Base-by-base conservation (phyloP, 2,888 invertebrate genomes). In the Leptopilina myrica region DNA sequence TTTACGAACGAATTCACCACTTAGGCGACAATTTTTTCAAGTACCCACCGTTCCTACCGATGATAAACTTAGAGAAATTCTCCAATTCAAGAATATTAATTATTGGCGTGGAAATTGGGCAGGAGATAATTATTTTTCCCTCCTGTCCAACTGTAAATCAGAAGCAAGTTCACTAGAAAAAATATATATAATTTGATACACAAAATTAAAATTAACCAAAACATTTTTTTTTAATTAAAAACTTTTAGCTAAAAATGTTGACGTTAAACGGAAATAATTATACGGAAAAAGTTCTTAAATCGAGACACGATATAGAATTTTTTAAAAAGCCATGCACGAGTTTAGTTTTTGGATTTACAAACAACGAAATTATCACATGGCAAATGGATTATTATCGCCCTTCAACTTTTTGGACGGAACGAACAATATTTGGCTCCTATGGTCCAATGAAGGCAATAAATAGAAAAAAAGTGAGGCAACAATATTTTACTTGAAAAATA, bases 101-200 rank as follows among this genome's bases (percentile, higher is more conserved):
- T 65, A 65, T 40, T 65, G 65, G 65, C 65, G 65, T 7, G 65
- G 65, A 65, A 65, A 65, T 65, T 65, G 65, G 65, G 40, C 40
- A n/a, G 65, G 14, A 5, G 40, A 65, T 43, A 65, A 65, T 65
- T 40, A 43, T n/a, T 65, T 65, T 43, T 14, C 40, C 3, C 43
- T 40, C 40, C 40, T 65, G 65, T 8, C 65, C 14, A 43, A 9
- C 2, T 65, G 65, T 40, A 65, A 65, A 65, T 65, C 65, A 6
- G 40, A 65, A n/a, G 65, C 40, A 65, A 65, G 15, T 15, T 66
- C 46, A 20, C 20, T 20, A 20, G 14, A 11, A 59, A 59, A 14
- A 40, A 40, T 7, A 43, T 2, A 66, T 66, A 20, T 66, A 12
- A n/a, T 49, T 49, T 49, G 33, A 33, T 49, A 12, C 12, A 20